Evolutionary conservation across 2,797 vertebrate species (phyloP), one percentile per base, ranked within the genome.

Genomic region (Tolypeutes matacus): DNA sequence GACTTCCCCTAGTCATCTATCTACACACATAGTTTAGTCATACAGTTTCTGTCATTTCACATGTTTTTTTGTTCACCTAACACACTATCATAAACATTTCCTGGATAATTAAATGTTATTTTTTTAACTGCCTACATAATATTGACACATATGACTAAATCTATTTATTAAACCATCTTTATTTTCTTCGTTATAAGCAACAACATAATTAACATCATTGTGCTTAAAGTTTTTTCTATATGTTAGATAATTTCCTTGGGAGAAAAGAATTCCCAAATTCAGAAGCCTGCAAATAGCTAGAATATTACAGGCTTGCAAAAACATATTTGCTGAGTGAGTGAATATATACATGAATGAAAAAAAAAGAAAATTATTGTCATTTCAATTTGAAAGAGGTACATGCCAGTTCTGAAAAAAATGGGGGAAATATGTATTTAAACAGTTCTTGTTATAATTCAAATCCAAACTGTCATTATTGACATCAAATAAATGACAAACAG

Each of bases 121-220:
- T 64, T 77, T 86, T 87, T 56, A 93, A 86, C 31, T 91, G 12
- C 27, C 69, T 87, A 91, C 5, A 29, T 56, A 95, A 82, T 86
- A 83, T 77, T 93, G 91, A 86, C 25, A 77, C 36, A 70, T 17
- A 70, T 34, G 17, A 86, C 73, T 89, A 21, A 12, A 67, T 67
- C 51, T 39, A 51, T 78, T 78, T 56, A 75, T 56, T 80, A 80
- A 64, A 51, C 27, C 29, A 80, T 53, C 60, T 85, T 92, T n/a
- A 42, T 86, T 90, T 93, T 94, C 67, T 86, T 95, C 67, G 23
- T 76, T 87, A 56, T 83, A 82, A 86, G 70, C 25, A 90, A 82
- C 39, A 91, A 64, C 76, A 86, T 20, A 62, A 36, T 51, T 60
- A 64, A 77, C 29, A 58, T 69, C 23, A 62, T 72, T 77, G 51